Conservation (phyloP, 2,797 vertebrate species). For the Todus mexicanus region DNA sequence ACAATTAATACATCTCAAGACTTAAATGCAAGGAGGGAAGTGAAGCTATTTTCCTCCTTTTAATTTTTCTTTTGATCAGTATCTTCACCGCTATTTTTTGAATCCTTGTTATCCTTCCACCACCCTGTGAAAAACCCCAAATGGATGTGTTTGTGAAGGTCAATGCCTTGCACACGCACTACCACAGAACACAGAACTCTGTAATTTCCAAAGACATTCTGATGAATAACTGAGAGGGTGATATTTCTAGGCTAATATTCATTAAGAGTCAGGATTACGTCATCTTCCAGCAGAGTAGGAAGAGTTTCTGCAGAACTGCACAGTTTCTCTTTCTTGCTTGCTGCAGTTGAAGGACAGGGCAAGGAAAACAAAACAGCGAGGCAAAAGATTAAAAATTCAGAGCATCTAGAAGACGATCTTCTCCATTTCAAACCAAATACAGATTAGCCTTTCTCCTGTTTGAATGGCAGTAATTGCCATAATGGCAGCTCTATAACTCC, state of each 20-base stretch:
- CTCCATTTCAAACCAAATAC: slow-evolving; percentile 14
- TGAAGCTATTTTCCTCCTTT: neutral
- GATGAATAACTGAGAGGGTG: neutral
- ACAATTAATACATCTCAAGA: neutral
- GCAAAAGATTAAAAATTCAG: slow-evolving; percentile 43
- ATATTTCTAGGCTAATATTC: slow-evolving; percentile 35
- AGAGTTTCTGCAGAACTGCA: slow-evolving; percentile 29
- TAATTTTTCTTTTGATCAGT: neutral
- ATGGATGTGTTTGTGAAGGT: neutral
- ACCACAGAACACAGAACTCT: neutral
- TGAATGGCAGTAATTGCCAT: slow-evolving; percentile 63
- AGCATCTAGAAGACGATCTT: slow-evolving; percentile 26
- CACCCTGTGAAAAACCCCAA: neutral
- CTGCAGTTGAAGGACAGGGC: slow-evolving; percentile 55
- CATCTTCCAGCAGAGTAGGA: slow-evolving; percentile 14
- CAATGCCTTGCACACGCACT: neutral
- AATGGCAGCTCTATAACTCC: slow-evolving; percentile 16
- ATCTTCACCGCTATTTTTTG: neutral
- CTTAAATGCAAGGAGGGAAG: neutral
- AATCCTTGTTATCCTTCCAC: neutral
- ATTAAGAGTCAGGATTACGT: slow-evolving; percentile 12
- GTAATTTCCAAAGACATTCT: neutral
- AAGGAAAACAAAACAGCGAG: slow-evolving; percentile 55
- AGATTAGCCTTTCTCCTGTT: slow-evolving; percentile 33
- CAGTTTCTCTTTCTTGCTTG: slow-evolving; percentile 5